Evolutionary conservation across 2,888 invertebrate genomes (phyloP), one percentile per base, ranked within the genome.

Genomic region (Scrobipalpa costella): DNA sequence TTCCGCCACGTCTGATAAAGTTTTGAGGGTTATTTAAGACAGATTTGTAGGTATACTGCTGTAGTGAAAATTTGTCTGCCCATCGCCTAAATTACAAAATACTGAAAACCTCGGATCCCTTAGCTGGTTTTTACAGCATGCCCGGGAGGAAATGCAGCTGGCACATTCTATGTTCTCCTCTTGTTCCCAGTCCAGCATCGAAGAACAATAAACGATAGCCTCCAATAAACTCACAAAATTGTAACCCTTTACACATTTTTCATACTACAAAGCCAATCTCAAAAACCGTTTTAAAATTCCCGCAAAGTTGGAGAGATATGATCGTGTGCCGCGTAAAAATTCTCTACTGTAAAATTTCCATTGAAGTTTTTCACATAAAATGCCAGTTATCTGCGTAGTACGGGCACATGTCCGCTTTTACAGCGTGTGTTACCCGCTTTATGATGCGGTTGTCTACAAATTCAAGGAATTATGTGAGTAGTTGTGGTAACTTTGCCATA

Each of bases 351-450:
- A 57, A 57, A 57, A 57, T 57, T 57, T 57, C 57, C 38, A 57
- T 57, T 57, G 57, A 57, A 57, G 57, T 57, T 57, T 55, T 57
- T 57, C 57, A 57, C 38, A 57, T 57, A 57, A 57, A 57, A 34
- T 19, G 38, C 38, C 19, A 19, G 57, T 38, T 57, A 57, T 57
- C 36, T 57, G 36, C 38, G 57, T 55, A 55, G 27, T 6, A 55
- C 57, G 9, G 57, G 38, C 38, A 38, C 57, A 38, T 57, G 57
- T 57, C 38, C 36, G 57, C 38, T 38, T 34, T 33, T 27, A 27
- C 33, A 55, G 55, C 55, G 15, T 55, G n/a, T 15, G 55, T 5
- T 15, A 34, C 55, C 27, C n/a, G 55, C 55, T 55, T 55, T 55
- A 55, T 55, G 55, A 55, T n/a, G 7, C 15, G 34, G 55, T 55